Evolutionary conservation across 2,888 invertebrate genomes (phyloP), one percentile per base, ranked within the genome.

Genomic region (Xanthia togata): DNA sequence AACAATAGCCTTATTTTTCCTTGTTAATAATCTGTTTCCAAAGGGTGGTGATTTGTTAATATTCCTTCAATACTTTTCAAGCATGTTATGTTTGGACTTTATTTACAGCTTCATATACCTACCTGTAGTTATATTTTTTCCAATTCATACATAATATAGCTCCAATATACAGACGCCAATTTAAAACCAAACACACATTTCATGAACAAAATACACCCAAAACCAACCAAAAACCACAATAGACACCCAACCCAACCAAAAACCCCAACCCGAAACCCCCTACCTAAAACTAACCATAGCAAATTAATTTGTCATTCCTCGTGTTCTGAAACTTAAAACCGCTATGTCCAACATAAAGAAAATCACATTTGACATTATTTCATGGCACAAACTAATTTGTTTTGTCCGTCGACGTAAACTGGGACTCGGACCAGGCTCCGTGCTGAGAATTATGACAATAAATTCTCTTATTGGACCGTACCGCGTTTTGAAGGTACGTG

Each of bases 331-430:
- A 79, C 74, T 80, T 70, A 75, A 78, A 76, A 72, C 80, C 76
- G 63, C 79, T 80, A 65, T 12, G 71, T 59, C 83, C 50, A 41
- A 78, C 70, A 72, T 68, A 78, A 76, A 79, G 75, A 78, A 78
- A 81, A 85, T 85, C 76, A 60, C 50, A 85, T 85, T 83, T 85
- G 70, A 81, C 68, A 73, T 83, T 79, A 87, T 75, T 88, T 80
- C 75, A 78, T 76, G 74, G 86, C 73, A 78, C 73, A 79, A 78
- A 89, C 86, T 85, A 86, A 83, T 89, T 87, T 86, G 73, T 82
- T 80, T 79, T 79, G 72, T 75, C 67, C 70, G 55, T 76, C 53
- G 69, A 75, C 84, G 83, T 75, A 79, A 79, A 79, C 70, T 64
- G 70, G 70, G 71, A 47, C 78, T 70, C n/a, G 35, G 65, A 26